Conservation (phyloP, 2,797 vertebrate genomes). For the Halcyon badia region DNA sequence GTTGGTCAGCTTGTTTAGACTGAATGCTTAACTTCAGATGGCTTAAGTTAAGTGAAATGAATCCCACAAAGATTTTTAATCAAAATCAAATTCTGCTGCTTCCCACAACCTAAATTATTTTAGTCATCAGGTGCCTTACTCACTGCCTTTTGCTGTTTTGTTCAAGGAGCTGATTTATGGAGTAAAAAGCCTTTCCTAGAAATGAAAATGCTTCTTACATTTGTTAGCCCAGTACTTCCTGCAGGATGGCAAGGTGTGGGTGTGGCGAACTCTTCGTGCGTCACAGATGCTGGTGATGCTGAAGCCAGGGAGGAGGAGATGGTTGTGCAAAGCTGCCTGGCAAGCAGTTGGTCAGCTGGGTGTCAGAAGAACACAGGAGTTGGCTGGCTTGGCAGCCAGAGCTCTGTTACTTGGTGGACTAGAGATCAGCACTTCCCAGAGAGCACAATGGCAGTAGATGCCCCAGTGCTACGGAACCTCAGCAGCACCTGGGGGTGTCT, state of each 20-base stretch:
- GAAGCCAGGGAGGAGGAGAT: slow-evolving; percentile 61
- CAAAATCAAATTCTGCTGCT: slow-evolving; percentile 37
- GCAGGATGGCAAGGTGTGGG: slow-evolving; percentile 51
- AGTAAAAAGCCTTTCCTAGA: slow-evolving; percentile 48
- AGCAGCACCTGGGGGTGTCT: background rate
- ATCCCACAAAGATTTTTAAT: slow-evolving; percentile 24
- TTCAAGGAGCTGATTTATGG: background rate
- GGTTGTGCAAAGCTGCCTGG: slow-evolving; percentile 30
- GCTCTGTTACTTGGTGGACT: background rate
- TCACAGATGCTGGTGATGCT: slow-evolving; percentile 67
- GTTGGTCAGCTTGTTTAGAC: background rate
- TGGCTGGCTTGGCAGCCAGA: background rate
- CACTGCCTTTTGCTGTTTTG: slow-evolving; percentile 38
- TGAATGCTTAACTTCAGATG: slow-evolving; percentile 10
- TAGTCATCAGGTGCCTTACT: slow-evolving; percentile 65
- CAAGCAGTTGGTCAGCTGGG: background rate
- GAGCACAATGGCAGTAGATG: background rate
- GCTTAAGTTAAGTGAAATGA: slow-evolving; percentile 11
- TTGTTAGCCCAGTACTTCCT: slow-evolving; percentile 61
- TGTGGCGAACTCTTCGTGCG: slow-evolving; percentile 71
- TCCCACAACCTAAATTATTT: slow-evolving; percentile 49
- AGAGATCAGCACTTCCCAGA: background rate
- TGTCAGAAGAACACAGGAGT: background rate
- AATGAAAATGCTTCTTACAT: slow-evolving; percentile 49
- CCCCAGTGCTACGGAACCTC: background rate